phyloP scores from a whole-genome alignment of 2,113 vertebrate species.

The Pelobates fuscus region DNA sequence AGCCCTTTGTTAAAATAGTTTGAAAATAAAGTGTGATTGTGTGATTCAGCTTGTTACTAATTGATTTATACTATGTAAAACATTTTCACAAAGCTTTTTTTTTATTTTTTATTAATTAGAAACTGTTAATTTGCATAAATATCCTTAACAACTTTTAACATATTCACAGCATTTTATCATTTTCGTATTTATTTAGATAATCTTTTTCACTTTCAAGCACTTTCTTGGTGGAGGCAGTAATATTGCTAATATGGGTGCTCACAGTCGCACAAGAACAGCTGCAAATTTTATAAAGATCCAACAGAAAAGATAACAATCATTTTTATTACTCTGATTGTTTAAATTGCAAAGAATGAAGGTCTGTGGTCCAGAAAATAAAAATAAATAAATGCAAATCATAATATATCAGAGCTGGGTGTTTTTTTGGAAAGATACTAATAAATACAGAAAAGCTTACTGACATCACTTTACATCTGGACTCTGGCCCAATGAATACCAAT shows the following conservation, averaged over 20 bases:
- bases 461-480: conserved; percentile 58
- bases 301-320: conserved; percentile 16
- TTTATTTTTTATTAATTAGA: too few relatives aligned
- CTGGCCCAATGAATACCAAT: conserved; percentile 50
- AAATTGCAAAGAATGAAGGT: conserved; percentile 53
- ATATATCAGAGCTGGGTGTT: conserved; percentile 34
- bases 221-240: neutral
- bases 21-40: too few relatives aligned
- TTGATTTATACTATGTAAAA: too few relatives aligned
- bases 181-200: too few relatives aligned
- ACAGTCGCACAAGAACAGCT: neutral
- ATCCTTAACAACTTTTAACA: too few relatives aligned
- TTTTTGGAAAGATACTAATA: conserved; percentile 58
- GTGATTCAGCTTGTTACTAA: too few relatives aligned
- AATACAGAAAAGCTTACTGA: conserved; percentile 59
- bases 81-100: too few relatives aligned
- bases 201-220: neutral
- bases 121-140: too few relatives aligned
- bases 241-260: neutral
- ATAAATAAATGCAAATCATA: conserved; percentile 47
- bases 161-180: too few relatives aligned
- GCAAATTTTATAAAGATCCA: neutral
- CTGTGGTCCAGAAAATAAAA: conserved; percentile 11
- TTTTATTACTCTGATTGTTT: conserved; percentile 52
- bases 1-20: too few relatives aligned